Evolutionary conservation across 1,140 invertebrate genomes (phyloP).

Genomic region (Drosophila erecta): DNA sequence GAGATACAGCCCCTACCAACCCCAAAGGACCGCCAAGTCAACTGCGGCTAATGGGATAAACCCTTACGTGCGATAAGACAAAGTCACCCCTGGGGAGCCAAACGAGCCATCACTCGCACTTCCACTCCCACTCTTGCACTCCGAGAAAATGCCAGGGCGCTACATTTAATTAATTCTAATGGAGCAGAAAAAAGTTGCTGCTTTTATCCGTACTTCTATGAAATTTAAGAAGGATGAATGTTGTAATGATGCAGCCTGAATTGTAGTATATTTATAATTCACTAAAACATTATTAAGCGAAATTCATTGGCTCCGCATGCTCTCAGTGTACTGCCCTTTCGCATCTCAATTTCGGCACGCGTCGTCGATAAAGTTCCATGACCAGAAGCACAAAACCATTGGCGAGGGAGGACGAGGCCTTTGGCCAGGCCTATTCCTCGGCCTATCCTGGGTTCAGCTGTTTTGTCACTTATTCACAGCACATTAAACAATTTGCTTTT

Average conservation of each 20-base stretch:
- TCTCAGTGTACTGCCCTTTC: conserved; percentile 7
- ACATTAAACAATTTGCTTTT: conserved; percentile 83
- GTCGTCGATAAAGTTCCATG: conserved; percentile 68
- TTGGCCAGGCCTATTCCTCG: conserved; percentile 27
- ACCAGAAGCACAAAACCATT: conserved; percentile 42
- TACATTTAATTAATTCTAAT: background rate
- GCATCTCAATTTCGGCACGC: conserved; percentile 37
- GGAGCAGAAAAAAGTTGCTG: no score
- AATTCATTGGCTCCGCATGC: no score
- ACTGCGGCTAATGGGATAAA: conserved; percentile 63
- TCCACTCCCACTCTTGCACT: conserved; percentile 2
- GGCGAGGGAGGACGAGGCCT: conserved; percentile 18
- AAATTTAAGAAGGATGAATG: no score
- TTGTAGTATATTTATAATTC: no score
- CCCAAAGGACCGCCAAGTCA: conserved; percentile 32
- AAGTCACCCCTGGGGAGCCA: conserved; percentile 42
- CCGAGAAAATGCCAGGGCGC: background rate
- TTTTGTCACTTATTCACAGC: conserved; percentile 83
- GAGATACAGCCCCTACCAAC: background rate
- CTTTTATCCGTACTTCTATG: no score
- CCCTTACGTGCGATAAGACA: conserved; percentile 74
- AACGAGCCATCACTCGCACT: conserved; percentile 2
- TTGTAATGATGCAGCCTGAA: no score
- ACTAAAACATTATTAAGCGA: no score
- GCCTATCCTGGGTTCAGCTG: conserved; percentile 61